Evolutionary conservation across 2,797 vertebrate genomes (phyloP).

Genomic region (Tapera naevia): DNA sequence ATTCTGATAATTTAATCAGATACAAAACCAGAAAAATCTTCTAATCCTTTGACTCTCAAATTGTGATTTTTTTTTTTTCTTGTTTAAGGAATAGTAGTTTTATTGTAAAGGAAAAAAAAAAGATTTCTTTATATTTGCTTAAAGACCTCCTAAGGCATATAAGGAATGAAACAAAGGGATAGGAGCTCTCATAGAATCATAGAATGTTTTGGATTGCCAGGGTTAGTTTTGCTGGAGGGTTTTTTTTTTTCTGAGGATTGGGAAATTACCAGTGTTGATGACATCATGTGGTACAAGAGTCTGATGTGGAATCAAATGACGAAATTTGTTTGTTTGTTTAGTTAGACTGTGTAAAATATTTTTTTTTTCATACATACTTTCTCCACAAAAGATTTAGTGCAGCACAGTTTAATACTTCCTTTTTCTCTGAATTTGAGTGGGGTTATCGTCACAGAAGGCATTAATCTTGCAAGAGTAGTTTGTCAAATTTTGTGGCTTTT

Average conservation of each 20-base stretch:
- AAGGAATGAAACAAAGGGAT: neutral
- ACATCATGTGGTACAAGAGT: neutral
- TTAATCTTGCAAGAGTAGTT: neutral
- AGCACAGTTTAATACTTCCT: neutral
- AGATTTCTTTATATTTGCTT: neutral
- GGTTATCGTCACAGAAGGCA: neutral
- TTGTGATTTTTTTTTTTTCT: neutral
- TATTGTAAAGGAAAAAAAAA: neutral
- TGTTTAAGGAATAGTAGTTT: neutral
- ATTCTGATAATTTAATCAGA: slow-evolving; percentile 35
- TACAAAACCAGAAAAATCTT: neutral
- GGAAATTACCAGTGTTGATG: neutral
- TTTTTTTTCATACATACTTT: neutral
- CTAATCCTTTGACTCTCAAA: neutral
- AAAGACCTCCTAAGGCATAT: neutral
- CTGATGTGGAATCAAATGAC: neutral
- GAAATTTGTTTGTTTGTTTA: neutral
- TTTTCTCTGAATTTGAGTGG: neutral
- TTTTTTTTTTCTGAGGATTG: neutral
- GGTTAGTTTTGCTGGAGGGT: neutral
- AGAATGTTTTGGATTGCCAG: too few species aligned
- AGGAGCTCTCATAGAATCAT: neutral
- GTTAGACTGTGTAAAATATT: neutral
- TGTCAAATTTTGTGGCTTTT: neutral
- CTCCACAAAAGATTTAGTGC: neutral